Evolutionary conservation across 1,140 invertebrate species (phyloP), one percentile per base, ranked within the genome.

Genomic region (Aphaenogaster ashmeadi): DNA sequence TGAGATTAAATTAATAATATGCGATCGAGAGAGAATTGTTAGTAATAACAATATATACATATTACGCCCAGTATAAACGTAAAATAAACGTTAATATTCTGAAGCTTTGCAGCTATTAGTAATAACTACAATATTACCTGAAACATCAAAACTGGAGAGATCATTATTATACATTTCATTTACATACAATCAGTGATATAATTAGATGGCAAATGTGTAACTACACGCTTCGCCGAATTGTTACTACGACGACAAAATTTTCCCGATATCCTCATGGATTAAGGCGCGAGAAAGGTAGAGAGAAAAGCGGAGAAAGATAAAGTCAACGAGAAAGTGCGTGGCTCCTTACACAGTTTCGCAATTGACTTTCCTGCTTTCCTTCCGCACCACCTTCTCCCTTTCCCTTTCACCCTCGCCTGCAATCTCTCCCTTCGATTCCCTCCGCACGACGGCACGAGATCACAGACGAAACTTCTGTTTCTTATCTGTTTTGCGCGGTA

Each of bases 241-340:
- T 62, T 75, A 86, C 60, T 72, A 83, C 66, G 18, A 66, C 52
- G 79, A 87, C 58, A 89, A 91, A 88, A 90, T 92, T 89, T 88
- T 78, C 83, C 50, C 83, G 83, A 92, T 92, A 91, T 87, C 83
- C 58, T 90, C 72, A 81, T 36, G 64, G 83, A 90, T 90, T 88
- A 83, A 38, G 44, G n/a, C 21, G 21, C 13, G 13, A 21, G n/a
- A 52, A 18, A 56, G 8, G 52, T 38, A 72, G 52, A 81, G 41
- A 71, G 13, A 13, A 7, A 41, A n/a, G 54, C 27, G 33, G 11
- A 79, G 15, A 56, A 33, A 83, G 86, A 83, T 71, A 83, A 90
- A 88, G 38, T 90, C 67, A 89, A 75, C 38, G 36, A 8, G 13
- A 41, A 60, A n/a, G 21, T 50, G 56, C 72, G 52, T 85, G 21